Conservation (phyloP, 2,113 vertebrate species). For the Corydoras sp. region DNA sequence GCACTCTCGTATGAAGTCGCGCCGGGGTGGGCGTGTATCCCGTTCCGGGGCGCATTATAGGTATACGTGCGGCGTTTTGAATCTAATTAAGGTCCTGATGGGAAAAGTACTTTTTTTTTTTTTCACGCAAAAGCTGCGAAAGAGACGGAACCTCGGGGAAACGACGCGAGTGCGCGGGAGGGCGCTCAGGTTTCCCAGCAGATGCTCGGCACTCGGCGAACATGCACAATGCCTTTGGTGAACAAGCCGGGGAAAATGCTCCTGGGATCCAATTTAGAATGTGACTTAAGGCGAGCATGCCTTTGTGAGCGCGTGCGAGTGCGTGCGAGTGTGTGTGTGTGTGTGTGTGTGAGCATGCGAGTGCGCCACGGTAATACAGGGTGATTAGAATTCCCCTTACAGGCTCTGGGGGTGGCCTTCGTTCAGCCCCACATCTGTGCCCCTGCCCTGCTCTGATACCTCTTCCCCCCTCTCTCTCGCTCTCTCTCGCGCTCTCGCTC, state of each 20-base stretch:
- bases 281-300: slow-evolving; percentile 81
- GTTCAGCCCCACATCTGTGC: slow-evolving; percentile 36
- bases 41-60: slow-evolving; percentile 50
- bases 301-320: slow-evolving; percentile 52
- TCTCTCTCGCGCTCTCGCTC: slow-evolving; percentile 25
- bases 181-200: slow-evolving; percentile 79
- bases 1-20: slow-evolving; percentile 46
- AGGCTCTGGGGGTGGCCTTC: slow-evolving; percentile 52
- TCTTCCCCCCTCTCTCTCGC: slow-evolving; percentile 17
- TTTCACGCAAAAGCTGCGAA: neutral
- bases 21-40: slow-evolving; percentile 37
- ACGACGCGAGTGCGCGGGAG: slow-evolving; percentile 45
- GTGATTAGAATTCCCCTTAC: slow-evolving; percentile 60
- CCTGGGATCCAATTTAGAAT: slow-evolving; percentile 91
- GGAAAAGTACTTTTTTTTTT: slow-evolving; percentile 67
- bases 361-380: slow-evolving; percentile 57
- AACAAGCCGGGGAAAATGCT: slow-evolving; percentile 82
- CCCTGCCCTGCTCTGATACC: slow-evolving; percentile 37
- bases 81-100: slow-evolving; percentile 83
- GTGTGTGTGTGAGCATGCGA: slow-evolving; percentile 60
- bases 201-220: slow-evolving; percentile 82
- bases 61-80: slow-evolving; percentile 75
- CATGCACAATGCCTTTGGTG: slow-evolving; percentile 79
- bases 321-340: slow-evolving; percentile 30
- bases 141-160: slow-evolving; percentile 38